Conservation (phyloP, 2,797 vertebrate genomes). For the Platalea minor region DNA sequence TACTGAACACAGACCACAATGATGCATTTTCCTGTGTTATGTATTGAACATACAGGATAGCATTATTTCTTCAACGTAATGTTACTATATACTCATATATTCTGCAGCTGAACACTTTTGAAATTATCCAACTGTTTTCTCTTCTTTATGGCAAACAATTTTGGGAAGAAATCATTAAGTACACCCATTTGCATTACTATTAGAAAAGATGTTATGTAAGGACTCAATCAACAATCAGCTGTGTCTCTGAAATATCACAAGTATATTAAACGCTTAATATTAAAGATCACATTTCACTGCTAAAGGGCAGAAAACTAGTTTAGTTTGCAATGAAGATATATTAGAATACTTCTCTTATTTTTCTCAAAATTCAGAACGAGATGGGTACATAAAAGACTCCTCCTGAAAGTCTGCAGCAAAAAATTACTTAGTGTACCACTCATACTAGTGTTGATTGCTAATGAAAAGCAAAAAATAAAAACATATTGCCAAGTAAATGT, state of each 20-base stretch:
- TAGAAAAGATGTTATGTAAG: not conserved
- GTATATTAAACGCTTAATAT: not conserved
- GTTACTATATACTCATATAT: not conserved
- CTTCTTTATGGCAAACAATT: not conserved
- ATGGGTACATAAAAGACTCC: not conserved
- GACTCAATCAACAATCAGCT: not conserved
- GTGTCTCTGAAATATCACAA: not conserved
- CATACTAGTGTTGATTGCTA: not conserved
- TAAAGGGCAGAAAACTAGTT: not conserved
- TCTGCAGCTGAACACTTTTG: not conserved
- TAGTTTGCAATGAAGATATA: not conserved
- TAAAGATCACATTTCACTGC: not conserved
- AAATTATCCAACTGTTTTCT: not conserved
- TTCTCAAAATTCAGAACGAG: not conserved
- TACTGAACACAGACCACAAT: not conserved
- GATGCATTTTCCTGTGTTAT: not conserved
- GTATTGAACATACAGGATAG: not conserved
- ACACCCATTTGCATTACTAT: not conserved
- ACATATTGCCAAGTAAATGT: not conserved
- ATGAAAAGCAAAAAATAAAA: not conserved
- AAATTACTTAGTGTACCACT: not conserved
- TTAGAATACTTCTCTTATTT: not conserved
- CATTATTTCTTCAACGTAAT: not conserved
- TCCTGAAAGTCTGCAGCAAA: not conserved
- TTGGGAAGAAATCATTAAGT: not conserved